phyloP scores from a whole-genome alignment of 2,113 vertebrate species.

The Mirza zaza region DNA sequence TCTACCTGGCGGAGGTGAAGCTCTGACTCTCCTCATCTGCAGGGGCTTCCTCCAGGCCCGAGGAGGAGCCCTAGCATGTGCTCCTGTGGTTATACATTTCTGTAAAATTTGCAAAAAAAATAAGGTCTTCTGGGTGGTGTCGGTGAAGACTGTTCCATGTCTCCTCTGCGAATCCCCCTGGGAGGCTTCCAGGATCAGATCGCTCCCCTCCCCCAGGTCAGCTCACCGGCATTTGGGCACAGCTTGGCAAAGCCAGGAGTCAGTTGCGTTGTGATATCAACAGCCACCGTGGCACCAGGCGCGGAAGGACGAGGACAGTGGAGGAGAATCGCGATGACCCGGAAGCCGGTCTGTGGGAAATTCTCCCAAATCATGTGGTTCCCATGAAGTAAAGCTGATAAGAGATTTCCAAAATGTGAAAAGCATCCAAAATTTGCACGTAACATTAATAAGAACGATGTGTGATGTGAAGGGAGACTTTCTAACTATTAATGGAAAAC shows the following conservation, averaged over 20 bases:
- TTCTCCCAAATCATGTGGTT: neutral
- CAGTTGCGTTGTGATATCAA: fast-evolving
- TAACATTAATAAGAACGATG: neutral
- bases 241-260: neutral
- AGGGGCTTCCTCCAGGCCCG: fast-evolving
- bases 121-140: neutral
- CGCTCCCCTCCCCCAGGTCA: neutral
- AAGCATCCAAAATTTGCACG: neutral
- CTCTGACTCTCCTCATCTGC: neutral
- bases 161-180: too few relatives aligned
- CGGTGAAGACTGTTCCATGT: neutral
- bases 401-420: neutral
- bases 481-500: neutral
- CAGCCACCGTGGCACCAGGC: fast-evolving
- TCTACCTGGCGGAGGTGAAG: fast-evolving
- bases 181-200: neutral
- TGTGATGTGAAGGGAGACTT: neutral
- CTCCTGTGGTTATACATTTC: too few relatives aligned
- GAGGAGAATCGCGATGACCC: fast-evolving
- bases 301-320: fast-evolving
- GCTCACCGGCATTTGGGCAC: neutral
- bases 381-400: neutral
- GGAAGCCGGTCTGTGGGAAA: neutral
- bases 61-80: neutral
- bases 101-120: neutral